Evolutionary conservation across 2,888 invertebrate genomes (phyloP), one percentile per base, ranked within the genome.

Genomic region (Noctua janthina): DNA sequence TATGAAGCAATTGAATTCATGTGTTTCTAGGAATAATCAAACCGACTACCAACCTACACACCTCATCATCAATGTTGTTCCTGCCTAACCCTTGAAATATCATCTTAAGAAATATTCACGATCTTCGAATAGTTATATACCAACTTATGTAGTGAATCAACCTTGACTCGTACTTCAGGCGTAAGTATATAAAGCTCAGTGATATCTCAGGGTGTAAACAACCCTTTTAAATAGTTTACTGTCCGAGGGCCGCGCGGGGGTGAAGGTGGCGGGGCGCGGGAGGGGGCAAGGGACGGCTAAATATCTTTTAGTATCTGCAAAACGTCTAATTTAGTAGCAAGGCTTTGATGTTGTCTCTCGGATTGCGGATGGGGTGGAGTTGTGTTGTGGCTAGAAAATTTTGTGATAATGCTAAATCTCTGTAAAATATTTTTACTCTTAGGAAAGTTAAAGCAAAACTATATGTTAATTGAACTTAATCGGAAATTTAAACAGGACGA

Each of bases 241-340:
- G 93, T 93, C 92, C 92, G 83, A 81, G 64, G 76, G 86, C 82
- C 68, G 75, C 23, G 82, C 66, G 85, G 74, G 87, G 76, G 68
- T 64, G 84, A 17, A 43, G 51, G 1, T 5, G 15, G 72, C 67
- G 74, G 64, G 72, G 49, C 39, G 68, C 66, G 82, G 81, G 88
- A 51, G 84, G 79, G 89, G 86, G 78, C 84, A 90, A 90, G 89
- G 90, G 90, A 89, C 89, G 87, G 92, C 94, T 94, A 95, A 95
- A 95, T 95, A 95, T 95, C 95, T 95, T 95, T 96, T 95, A 96
- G 95, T 96, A 95, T 95, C 95, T 96, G 95, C 94, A 94, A 95
- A 96, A 95, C 94, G 94, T 95, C 95, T 95, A 95, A 95, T 94
- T 95, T 94, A 94, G 94, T 93, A 93, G 93, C 93, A 90, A 94